A percentile compares a stretch with the other conserved stretches of the same genome.
phyloP scores from a whole-genome alignment of 2,888 invertebrate species.

The Chaitophorus viminalis region DNA sequence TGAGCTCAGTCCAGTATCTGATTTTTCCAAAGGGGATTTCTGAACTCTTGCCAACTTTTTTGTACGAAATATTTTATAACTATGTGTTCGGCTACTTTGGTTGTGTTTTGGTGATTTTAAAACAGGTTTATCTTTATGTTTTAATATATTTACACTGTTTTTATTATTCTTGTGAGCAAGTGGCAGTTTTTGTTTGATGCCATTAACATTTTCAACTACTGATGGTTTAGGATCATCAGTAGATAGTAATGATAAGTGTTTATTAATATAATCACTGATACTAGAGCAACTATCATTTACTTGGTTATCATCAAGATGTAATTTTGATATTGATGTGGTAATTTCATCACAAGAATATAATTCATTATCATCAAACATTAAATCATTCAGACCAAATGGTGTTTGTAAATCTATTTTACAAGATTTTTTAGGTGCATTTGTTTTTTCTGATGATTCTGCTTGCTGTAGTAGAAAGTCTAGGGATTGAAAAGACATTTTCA shows the following conservation, averaged over 20 bases:
- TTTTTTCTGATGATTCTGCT: slow-evolving; percentile 24
- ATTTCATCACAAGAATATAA: slow-evolving; percentile 47
- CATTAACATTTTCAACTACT: background rate
- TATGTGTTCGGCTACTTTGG: background rate
- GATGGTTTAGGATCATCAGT: slow-evolving; percentile 11
- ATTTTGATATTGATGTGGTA: slow-evolving; percentile 25
- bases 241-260: slow-evolving; percentile 53
- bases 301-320: slow-evolving; percentile 33
- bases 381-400: slow-evolving; percentile 55
- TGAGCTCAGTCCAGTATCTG: slow-evolving; percentile 41
- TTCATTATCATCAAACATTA: slow-evolving; percentile 59
- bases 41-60: slow-evolving; percentile 33
- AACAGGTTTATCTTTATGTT: background rate
- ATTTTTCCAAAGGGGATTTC: slow-evolving; percentile 49
- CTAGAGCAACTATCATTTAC: slow-evolving; percentile 27
- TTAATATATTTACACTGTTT: background rate
- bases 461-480: slow-evolving; percentile 37
- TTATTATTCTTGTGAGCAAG: background rate
- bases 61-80: slow-evolving; percentile 42
- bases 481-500: slow-evolving; percentile 52
- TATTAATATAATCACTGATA: slow-evolving; percentile 53
- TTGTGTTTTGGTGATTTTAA: background rate
- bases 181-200: slow-evolving; percentile 2
- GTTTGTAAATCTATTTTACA: slow-evolving; percentile 46
- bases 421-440: slow-evolving; percentile 16